A percentile compares a stretch with the other conserved stretches of the same genome.
These are phyloP conservation scores for Andrena dorsata DNA, from an alignment of 2,888 invertebrate species.

Conservation along the genomic window DNA sequence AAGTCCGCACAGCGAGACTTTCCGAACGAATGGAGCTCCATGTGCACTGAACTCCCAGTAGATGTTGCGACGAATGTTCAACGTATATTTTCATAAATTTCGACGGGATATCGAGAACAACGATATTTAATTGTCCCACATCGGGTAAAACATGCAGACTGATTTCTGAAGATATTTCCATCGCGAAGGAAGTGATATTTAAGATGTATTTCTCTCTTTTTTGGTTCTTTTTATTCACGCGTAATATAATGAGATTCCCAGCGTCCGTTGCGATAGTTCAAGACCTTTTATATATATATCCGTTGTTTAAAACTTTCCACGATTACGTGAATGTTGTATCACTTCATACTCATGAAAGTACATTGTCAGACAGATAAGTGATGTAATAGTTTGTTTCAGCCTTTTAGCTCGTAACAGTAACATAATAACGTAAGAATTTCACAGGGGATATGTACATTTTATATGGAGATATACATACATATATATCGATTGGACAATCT, in stretches of 20 bases:
- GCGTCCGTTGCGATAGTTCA: conserved; percentile 19
- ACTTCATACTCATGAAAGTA: conserved; percentile 5
- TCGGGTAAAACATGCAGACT: conserved; percentile 11
- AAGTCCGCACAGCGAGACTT: conserved; percentile 87
- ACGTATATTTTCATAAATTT: conserved; percentile 59
- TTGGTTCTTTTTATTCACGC: conserved; percentile 27
- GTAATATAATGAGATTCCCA: conserved; percentile 4
- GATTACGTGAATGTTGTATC: conserved; percentile 1
- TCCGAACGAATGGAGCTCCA: conserved; percentile 86
- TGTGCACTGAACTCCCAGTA: conserved; percentile 61
- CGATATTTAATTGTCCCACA: not conserved
- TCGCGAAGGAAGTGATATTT: not conserved
- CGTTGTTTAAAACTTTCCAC: conserved; percentile 9
- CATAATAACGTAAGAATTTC: conserved; percentile 5
- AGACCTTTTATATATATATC: conserved; percentile 23
- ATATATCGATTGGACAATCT: conserved; percentile 9
- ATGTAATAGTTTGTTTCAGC: conserved; percentile 1
- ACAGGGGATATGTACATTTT: conserved; percentile 8
- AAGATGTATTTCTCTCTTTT: not conserved
- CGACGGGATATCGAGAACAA: not conserved
- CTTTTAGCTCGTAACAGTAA: not conserved
- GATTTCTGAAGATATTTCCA: conserved; percentile 30
- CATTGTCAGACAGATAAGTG: conserved; percentile 7
- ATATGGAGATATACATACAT: conserved; percentile 22
- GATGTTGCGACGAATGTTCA: conserved; percentile 65